These are phyloP conservation scores for Scomber colias DNA, from an alignment of 2,113 vertebrate genomes.

Conservation along the genomic window DNA sequence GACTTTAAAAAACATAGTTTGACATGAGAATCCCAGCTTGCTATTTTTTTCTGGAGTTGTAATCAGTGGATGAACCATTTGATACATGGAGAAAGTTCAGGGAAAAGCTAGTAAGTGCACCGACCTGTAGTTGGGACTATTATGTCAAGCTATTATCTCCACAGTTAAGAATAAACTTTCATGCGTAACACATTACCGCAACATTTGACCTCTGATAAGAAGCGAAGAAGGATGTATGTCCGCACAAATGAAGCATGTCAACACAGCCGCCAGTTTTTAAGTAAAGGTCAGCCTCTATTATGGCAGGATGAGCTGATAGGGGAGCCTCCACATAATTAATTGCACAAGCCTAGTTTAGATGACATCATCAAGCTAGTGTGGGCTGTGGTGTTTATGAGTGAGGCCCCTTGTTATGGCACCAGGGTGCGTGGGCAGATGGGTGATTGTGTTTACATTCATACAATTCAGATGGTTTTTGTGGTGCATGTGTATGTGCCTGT, in stretches of 20 bases:
- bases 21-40: too few species aligned
- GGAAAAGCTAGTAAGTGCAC: too few species aligned
- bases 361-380: slow-evolving; percentile 47
- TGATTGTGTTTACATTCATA: slow-evolving; percentile 42
- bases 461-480: slow-evolving; percentile 19
- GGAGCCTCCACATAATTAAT: slow-evolving; percentile 24
- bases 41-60: too few species aligned
- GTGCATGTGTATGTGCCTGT: background rate
- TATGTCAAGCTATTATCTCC: background rate
- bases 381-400: slow-evolving; percentile 63
- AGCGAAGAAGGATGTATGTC: too few species aligned
- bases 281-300: slow-evolving; percentile 38
- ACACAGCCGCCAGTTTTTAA: background rate
- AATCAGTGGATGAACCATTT: too few species aligned
- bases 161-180: too few species aligned
- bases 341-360: slow-evolving; percentile 20
- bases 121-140: background rate
- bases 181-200: too few species aligned
- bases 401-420: slow-evolving; percentile 54
- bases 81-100: too few species aligned
- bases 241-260: background rate
- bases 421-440: slow-evolving; percentile 24
- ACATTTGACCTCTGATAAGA: too few species aligned
- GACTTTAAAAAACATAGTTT: background rate
- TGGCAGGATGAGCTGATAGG: slow-evolving; percentile 27